Conservation (phyloP, 2,797 vertebrate species). For the Apogon hyalosoma region DNA sequence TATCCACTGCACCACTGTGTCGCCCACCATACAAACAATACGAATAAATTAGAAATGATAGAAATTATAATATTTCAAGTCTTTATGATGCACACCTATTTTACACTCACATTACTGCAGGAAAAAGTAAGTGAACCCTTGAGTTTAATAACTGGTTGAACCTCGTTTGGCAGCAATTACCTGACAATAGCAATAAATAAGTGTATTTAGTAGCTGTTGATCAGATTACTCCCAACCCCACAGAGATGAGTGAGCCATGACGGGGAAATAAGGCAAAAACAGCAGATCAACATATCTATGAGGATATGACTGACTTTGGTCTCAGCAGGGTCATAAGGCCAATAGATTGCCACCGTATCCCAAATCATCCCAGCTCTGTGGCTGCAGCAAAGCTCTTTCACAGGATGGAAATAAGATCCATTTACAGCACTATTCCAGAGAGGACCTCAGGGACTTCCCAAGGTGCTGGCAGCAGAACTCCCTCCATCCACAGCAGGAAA, state of each 20-base stretch:
- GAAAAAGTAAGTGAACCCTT: no score
- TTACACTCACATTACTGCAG: no score
- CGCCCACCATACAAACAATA: no score
- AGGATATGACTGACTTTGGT: constrained; percentile 11
- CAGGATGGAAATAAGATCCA: constrained; percentile 68
- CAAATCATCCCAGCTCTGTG: constrained; percentile 31
- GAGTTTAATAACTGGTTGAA: no score
- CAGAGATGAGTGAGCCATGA: constrained; percentile 10
- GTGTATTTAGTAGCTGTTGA: no score
- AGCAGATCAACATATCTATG: constrained; percentile 13
- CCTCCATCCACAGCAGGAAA: constrained; percentile 61
- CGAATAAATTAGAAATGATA: no score
- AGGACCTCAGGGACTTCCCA: constrained; percentile 61
- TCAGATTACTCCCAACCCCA: constrained; percentile 20
- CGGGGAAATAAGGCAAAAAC: constrained; percentile 17
- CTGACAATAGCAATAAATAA: no score
- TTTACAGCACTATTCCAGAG: constrained; percentile 59
- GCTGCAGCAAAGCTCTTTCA: constrained; percentile 42
- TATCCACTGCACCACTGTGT: no score
- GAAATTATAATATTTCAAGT: no score
- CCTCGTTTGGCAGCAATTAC: no score
- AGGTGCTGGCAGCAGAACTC: constrained; percentile 56
- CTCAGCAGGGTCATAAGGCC: constrained; percentile 43
- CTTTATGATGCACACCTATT: no score
- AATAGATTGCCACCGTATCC: constrained; percentile 27